Base-by-base conservation (phyloP, 2,888 invertebrate genomes). In the Dicranocentrus wangi region DNA sequence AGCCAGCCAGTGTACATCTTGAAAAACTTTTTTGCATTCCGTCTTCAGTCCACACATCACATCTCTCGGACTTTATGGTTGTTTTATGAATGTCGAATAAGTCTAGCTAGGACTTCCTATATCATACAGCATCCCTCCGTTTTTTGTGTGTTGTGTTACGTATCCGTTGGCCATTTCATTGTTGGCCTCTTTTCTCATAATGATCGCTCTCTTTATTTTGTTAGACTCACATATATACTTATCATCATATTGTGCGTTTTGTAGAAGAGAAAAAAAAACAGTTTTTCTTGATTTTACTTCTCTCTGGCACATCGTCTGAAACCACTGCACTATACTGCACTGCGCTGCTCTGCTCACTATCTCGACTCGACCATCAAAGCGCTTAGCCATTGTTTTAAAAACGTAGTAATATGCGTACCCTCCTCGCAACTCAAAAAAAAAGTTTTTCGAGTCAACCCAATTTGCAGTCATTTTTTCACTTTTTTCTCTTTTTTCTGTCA, bases 201-300 rank as follows among this genome's bases (percentile, higher is more conserved):
- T 71, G 71, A 79, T 79, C 71, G 79, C 79, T 71, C 79, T 79
- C 79, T 79, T 79, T 79, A 79, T 66, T 79, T 79, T 79, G 58
- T 79, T 79, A 71, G 79, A 58, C 78, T 53, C 66, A 43, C 55
- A 47, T 55, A 10, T 32, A 3, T 10, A 60, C 68, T 65, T 58
- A 78, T 77, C 77, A 69, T 66, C 51, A 68, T 7, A n/a, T 32
- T 32, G 32, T 53, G 53, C 21, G 21, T 53, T 23, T 23, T 55
- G 23, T 23, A 55, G n/a, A 51, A 32, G 32, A 32, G n/a, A n/a
- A n/a, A 32, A 32, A 32, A 32, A 32, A 32, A 32, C 32, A 7
- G 32, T 32, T 32, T 32, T 32, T 32, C n/a, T n/a, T n/a, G 3
- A 32, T 32, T 32, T 32, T 51, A 51, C 51, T 19, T 19, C n/a